A percentile compares a stretch with the other conserved stretches of the same genome.
Evolutionary conservation across 2,888 invertebrate species (phyloP).

Genomic region (Hypselothyrea guttata): DNA sequence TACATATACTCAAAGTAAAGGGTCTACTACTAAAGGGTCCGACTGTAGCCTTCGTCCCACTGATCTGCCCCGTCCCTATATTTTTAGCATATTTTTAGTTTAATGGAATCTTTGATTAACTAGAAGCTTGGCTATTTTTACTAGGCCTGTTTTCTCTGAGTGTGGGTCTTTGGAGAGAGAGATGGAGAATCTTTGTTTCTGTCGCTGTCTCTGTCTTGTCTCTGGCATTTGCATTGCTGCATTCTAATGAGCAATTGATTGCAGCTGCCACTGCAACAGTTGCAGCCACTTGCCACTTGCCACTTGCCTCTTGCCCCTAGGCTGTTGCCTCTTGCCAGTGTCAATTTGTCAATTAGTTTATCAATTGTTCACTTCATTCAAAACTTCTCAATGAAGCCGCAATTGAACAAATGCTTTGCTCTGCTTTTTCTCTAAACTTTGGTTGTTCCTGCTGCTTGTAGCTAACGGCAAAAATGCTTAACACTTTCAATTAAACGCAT

Average conservation of each 20-base stretch:
- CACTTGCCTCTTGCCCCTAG: neutral
- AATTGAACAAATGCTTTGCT: conserved; percentile 59
- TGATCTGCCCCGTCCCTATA: too few relatives aligned
- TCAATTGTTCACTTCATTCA: conserved; percentile 43
- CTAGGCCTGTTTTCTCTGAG: too few relatives aligned
- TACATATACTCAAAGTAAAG: too few relatives aligned
- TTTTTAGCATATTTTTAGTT: too few relatives aligned
- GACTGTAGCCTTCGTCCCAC: too few relatives aligned
- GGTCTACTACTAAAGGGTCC: too few relatives aligned
- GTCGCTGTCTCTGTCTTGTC: conserved; percentile 1
- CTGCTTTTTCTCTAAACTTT: conserved; percentile 5
- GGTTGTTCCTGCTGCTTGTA: neutral
- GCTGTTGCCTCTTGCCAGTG: conserved; percentile 6
- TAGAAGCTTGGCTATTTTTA: too few relatives aligned
- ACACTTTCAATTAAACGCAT: conserved; percentile 77
- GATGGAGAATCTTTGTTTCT: too few relatives aligned
- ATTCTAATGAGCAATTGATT: conserved; percentile 79
- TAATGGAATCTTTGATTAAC: too few relatives aligned
- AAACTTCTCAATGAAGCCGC: conserved; percentile 50
- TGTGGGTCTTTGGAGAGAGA: too few relatives aligned
- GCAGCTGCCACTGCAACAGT: conserved; percentile 28
- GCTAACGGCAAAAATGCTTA: conserved; percentile 56
- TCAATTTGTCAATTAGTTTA: conserved; percentile 69
- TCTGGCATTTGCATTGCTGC: conserved; percentile 32
- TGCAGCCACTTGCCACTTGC: neutral